Evolutionary conservation across 2,113 vertebrate genomes (phyloP).

Genomic region (Rhinopomastus cyanomelas): DNA sequence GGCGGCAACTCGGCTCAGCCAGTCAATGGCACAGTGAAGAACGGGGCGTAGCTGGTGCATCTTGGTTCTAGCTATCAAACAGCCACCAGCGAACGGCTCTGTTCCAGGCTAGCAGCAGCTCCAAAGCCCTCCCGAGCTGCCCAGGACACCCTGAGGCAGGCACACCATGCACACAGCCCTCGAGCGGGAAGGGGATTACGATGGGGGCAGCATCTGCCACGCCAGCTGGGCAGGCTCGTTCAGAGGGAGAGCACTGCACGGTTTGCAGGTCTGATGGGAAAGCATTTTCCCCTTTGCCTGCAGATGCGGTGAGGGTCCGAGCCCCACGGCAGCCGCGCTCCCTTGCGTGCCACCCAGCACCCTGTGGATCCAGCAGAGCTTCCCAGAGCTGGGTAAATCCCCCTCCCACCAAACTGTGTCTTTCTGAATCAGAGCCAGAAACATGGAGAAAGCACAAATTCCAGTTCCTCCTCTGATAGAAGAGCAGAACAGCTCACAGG

Average conservation of each 20-base stretch:
- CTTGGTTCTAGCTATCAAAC: neutral
- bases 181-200: neutral
- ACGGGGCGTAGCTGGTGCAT: neutral
- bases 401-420: neutral
- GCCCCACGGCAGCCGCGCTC: slow-evolving; percentile 34
- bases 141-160: neutral
- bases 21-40: neutral
- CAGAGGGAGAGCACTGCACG: neutral
- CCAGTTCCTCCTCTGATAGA: neutral
- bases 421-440: slow-evolving; percentile 50
- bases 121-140: neutral
- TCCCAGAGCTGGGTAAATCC: slow-evolving; percentile 45
- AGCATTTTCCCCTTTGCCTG: slow-evolving; percentile 30
- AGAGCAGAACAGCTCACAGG: neutral
- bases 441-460: slow-evolving; percentile 25
- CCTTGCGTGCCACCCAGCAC: slow-evolving; percentile 10
- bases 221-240: neutral
- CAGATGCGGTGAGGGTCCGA: neutral
- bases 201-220: neutral
- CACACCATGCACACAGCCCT: neutral
- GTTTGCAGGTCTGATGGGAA: slow-evolving; percentile 64
- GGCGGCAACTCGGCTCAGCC: neutral
- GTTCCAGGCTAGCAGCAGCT: neutral
- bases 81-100: neutral
- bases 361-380: slow-evolving; percentile 53